These are phyloP conservation scores for Trididemnum nubilum DNA, from an alignment of 23 tunicate genomes.

Conservation along the genomic window DNA sequence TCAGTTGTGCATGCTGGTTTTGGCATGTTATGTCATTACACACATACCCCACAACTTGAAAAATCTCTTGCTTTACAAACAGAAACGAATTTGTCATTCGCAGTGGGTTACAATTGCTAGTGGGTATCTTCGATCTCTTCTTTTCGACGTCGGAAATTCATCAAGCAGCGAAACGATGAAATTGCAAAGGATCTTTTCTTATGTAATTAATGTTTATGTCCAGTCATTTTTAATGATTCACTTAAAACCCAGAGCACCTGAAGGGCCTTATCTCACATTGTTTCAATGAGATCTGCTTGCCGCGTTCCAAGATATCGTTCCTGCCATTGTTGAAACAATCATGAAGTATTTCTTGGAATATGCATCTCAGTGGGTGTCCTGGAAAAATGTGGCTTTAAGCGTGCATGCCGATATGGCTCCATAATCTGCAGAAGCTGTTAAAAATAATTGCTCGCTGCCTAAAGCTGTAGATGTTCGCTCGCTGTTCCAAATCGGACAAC, in stretches of 20 bases:
- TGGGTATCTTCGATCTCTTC: slow-evolving; percentile 14
- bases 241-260: slow-evolving; percentile 12
- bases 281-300: slow-evolving; percentile 25
- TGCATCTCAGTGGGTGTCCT: slow-evolving; percentile 27
- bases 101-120: slow-evolving; percentile 7
- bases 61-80: slow-evolving; percentile 8
- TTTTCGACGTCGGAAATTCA: background rate
- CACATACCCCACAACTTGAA: slow-evolving; percentile 14
- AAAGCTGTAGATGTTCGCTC: slow-evolving; percentile 4
- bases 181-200: slow-evolving; percentile 7
- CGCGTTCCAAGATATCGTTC: background rate
- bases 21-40: slow-evolving; percentile 22
- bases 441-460: background rate
- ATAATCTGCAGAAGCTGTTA: slow-evolving; percentile 18
- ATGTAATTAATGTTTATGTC: slow-evolving; percentile 14
- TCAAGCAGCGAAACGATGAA: background rate
- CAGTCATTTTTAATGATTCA: slow-evolving; percentile 27
- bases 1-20: slow-evolving; percentile 11
- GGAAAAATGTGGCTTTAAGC: slow-evolving; percentile 24
- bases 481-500: background rate
- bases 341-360: slow-evolving; percentile 16
- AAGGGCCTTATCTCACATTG: slow-evolving; percentile 15
- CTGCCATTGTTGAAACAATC: background rate
- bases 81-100: slow-evolving; percentile 22
- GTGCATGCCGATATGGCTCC: background rate